A percentile compares a stretch with the other conserved stretches of the same genome.
These are phyloP conservation scores for Eremophila alpestris DNA, from an alignment of 2,797 vertebrate species.

Conservation along the genomic window DNA sequence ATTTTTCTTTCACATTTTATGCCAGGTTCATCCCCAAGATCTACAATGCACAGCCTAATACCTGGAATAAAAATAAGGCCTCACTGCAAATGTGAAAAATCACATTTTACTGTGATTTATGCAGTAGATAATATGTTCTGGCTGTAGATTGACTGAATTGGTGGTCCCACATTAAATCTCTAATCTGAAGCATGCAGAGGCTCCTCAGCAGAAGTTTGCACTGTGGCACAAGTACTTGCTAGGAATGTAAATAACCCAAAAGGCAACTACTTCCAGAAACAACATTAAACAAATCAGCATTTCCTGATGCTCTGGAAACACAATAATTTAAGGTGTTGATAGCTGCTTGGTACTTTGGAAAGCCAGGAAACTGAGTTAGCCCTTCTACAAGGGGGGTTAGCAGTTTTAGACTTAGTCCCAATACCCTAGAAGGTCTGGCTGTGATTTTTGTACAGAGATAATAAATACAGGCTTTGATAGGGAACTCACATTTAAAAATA, in stretches of 20 bases:
- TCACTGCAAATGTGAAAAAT: not conserved
- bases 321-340: not conserved
- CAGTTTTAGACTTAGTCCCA: not conserved
- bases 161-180: not conserved
- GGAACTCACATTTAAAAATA: conserved; percentile 32
- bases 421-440: not conserved
- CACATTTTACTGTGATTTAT: conserved; percentile 2
- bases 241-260: not conserved
- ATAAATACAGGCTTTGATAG: conserved; percentile 8
- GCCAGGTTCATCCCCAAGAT: not conserved
- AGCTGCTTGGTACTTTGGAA: not conserved
- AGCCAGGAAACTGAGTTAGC: not conserved
- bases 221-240: not conserved
- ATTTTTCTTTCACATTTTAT: not conserved
- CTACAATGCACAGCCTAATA: not conserved
- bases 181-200: not conserved
- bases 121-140: not conserved
- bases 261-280: not conserved
- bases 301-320: not conserved
- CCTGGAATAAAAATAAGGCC: not conserved
- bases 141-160: not conserved
- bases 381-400: not conserved
- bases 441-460: not conserved
- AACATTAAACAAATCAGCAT: not conserved
- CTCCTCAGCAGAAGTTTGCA: not conserved